Percentiles rank a stretch among this genome's conserved stretches.
phyloP scores from a whole-genome alignment of 2,113 vertebrate species.

The Notarius lentiginosus region DNA sequence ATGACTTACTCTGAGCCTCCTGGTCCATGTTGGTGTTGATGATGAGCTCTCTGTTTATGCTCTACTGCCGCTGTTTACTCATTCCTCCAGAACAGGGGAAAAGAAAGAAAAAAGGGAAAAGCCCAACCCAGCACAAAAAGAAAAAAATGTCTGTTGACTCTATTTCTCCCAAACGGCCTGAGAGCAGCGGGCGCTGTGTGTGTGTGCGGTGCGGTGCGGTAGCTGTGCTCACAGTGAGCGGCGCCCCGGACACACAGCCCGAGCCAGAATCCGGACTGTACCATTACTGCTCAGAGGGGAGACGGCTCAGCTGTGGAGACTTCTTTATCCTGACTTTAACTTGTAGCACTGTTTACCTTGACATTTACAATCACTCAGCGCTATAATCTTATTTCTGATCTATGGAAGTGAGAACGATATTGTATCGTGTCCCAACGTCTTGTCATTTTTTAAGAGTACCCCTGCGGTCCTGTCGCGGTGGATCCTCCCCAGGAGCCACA shows the following conservation, averaged over 20 bases:
- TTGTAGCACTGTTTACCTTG: background rate
- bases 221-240: background rate
- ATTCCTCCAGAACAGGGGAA: conserved; percentile 64
- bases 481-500: background rate
- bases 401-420: accelerated
- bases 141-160: background rate
- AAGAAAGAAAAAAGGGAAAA: conserved; percentile 7
- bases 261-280: background rate
- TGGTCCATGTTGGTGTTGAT: conserved; percentile 65
- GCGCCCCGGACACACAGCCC: background rate
- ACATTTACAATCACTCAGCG: accelerated
- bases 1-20: conserved; percentile 65
- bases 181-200: too few species aligned
- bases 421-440: background rate
- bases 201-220: background rate
- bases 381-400: accelerated
- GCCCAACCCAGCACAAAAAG: conserved; percentile 43
- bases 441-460: too few species aligned
- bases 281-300: background rate
- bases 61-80: conserved; percentile 54
- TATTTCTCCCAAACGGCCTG: too few species aligned
- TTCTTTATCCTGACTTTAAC: background rate
- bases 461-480: background rate
- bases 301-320: background rate
- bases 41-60: conserved; percentile 22